These are phyloP conservation scores for Philhelius pedissequus DNA, from an alignment of 2,888 invertebrate species.

Conservation along the genomic window DNA sequence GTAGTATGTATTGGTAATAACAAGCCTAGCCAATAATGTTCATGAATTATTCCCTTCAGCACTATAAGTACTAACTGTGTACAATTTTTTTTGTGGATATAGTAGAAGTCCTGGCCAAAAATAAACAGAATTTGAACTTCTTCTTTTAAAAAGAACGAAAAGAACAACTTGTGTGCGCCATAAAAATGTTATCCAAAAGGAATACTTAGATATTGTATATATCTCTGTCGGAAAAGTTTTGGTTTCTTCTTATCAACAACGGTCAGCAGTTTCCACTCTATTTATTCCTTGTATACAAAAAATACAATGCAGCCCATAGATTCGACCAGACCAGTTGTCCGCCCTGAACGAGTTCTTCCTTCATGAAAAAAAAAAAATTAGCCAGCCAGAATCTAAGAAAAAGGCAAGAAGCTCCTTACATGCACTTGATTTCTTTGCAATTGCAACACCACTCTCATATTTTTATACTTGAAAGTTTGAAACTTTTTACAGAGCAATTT, in stretches of 20 bases:
- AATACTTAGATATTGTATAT: neutral
- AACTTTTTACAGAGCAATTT: constrained; percentile 58
- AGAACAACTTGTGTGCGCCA: constrained; percentile 19
- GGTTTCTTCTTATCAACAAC: constrained; percentile 61
- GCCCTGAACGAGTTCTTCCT: neutral
- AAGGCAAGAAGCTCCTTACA: constrained; percentile 1
- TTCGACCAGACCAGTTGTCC: neutral
- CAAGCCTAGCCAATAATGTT: constrained; percentile 56
- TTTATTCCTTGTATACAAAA: constrained; percentile 41
- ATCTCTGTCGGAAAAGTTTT: constrained; percentile 62
- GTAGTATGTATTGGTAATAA: neutral
- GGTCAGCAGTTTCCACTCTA: constrained; percentile 69
- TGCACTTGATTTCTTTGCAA: neutral
- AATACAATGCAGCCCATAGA: neutral
- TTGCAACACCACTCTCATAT: constrained; percentile 27
- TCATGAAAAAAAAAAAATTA: neutral
- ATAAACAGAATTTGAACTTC: constrained; percentile 18
- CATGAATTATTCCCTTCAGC: constrained; percentile 17
- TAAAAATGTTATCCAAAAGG: constrained; percentile 24
- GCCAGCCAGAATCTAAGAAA: neutral
- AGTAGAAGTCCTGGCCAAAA: constrained; percentile 5
- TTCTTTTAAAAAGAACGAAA: constrained; percentile 4
- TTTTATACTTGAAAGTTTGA: constrained; percentile 7
- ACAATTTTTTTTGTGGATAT: neutral
- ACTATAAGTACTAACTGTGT: neutral